phyloP scores from a whole-genome alignment of 2,797 vertebrate species.

The Kryptopterus vitreolus region DNA sequence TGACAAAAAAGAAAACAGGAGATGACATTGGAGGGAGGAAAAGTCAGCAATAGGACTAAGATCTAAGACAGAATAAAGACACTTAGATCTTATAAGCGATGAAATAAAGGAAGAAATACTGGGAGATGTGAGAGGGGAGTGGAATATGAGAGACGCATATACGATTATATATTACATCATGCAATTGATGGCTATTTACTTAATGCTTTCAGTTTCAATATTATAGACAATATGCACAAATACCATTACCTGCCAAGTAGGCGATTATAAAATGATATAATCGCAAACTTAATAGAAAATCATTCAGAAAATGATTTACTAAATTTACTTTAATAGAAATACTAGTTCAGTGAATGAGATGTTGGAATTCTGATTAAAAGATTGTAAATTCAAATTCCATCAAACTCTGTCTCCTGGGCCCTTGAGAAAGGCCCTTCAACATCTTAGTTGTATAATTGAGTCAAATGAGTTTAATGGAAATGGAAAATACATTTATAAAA shows the following conservation, averaged over 20 bases:
- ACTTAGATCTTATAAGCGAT: constrained; percentile 36
- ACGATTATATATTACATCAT: not conserved
- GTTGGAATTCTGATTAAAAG: no score
- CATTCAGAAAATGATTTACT: not conserved
- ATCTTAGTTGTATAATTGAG: no score
- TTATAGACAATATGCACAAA: not conserved
- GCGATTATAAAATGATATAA: not conserved
- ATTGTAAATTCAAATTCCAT: no score
- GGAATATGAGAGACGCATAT: not conserved
- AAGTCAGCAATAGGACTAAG: constrained; percentile 43
- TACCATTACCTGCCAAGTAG: not conserved
- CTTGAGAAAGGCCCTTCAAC: no score
- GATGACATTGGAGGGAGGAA: constrained; percentile 48
- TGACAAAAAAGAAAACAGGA: constrained; percentile 35
- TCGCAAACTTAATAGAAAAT: not conserved
- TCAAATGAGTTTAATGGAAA: no score
- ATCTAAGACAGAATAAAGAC: constrained; percentile 56
- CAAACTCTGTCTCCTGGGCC: no score
- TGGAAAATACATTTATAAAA: not conserved
- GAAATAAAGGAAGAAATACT: constrained; percentile 16
- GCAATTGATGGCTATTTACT: not conserved
- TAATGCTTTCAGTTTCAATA: not conserved
- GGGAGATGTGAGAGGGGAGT: not conserved
- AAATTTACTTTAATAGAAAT: no score
- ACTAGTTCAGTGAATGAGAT: no score